Base-by-base conservation (phyloP, 2,888 invertebrate species). In the Phytoseiulus persimilis region DNA sequence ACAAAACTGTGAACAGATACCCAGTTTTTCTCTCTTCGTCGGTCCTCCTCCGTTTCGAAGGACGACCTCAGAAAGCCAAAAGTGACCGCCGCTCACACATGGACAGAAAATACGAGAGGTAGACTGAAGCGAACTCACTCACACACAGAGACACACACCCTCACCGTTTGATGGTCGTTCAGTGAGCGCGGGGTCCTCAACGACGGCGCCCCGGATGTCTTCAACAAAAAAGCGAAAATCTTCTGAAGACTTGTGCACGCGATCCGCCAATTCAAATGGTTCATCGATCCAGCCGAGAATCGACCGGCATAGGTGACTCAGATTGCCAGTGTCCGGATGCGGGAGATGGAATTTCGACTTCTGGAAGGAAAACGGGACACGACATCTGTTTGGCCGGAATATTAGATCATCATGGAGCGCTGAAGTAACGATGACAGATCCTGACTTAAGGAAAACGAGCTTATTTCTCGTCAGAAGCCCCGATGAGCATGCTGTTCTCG, bases 191-290 rank as follows among this genome's bases (percentile, higher is more conserved):
- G 65, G 65, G 65, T 65, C 65, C 65, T 65, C 65, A 65, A 65
- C 65, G 65, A 65, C 65, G 65, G 65, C 65, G 65, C 65, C 65
- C 65, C 65, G 65, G 65, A 65, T 65, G 65, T 65, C 65, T 65
- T 65, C 65, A 65, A 65, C 65, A 65, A 28, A 65, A 65, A 65
- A 65, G 65, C 65, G 65, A 65, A 65, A 65, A 65, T 65, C 65
- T 65, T 65, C 65, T 65, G 65, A 65, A 18, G 65, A 65, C 65
- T 18, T 23, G 65, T 65, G 65, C 65, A 65, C 65, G 65, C 65
- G 65, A 65, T 65, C 65, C 65, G 65, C 65, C 65, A 65, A 65
- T 65, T 65, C 23, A 65, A 65, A 28, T 65, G 23, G 65, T 65
- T 11, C 65, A 14, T 65, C 65, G 65, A 65, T 65, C 65, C 65